Evolutionary conservation across 2,888 invertebrate species (phyloP), one percentile per base, ranked within the genome.

Genomic region (Gastracanthus pulcherrimus): DNA sequence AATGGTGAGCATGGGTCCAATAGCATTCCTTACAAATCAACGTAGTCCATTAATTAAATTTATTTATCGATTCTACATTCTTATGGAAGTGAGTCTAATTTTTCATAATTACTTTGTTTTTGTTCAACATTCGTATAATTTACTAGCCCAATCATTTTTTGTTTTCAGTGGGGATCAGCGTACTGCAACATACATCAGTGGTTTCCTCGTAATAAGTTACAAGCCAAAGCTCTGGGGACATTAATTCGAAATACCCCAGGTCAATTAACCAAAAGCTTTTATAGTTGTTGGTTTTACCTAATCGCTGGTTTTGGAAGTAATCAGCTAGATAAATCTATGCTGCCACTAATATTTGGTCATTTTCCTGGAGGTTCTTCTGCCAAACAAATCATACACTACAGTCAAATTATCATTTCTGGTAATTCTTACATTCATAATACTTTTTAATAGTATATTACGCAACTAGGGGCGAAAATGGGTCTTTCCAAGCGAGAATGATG

Each of bases 221-320:
- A 91, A 84, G 87, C 89, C 7, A 86, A 84, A 69, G 87, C 90
- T 19, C 81, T 91, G 29, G 85, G 87, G 3, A 89, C 89, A 11
- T 77, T 91, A 16, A 83, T 90, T 75, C 86, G 88, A 64, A 90
- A 90, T 77, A 89, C 89, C 19, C 90, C 90, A 16, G 87, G 87
- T 4, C 84, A 86, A 3, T 71, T 91, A 16, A 89, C 89, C 2
- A 88, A 86, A 64, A 92, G 83, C 5, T 87, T 93, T 29, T 93
- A 93, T 87, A 89, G 89, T 41, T 92, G 92, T 76, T 89, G 93
- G 86, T 88, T 93, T 34, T 92, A 93, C 80, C 84, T 93, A 1
- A 86, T 93, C 0, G 91, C 91, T 60, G 93, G 93, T 31, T 92
- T 91, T 80, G 92, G 93, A 72, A 88, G 89, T 36, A 87, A 90